These are phyloP conservation scores for Podilymbus podiceps DNA, from an alignment of 2,113 vertebrate genomes.

Conservation along the genomic window DNA sequence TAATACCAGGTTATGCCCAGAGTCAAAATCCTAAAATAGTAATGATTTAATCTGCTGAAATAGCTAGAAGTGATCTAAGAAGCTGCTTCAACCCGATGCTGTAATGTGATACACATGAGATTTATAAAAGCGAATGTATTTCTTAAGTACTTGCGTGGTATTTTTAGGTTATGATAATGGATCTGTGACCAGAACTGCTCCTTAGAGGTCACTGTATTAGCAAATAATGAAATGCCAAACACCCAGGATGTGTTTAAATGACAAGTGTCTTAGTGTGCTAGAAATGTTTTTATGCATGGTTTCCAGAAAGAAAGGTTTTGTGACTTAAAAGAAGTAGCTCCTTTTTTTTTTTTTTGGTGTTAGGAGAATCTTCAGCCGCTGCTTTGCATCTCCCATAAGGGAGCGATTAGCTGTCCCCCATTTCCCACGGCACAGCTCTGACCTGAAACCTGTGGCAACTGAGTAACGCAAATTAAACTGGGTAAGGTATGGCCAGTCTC, in stretches of 20 bases:
- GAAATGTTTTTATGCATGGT: background rate
- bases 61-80: background rate
- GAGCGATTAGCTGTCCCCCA: accelerated
- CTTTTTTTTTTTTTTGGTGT: too few relatives aligned
- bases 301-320: background rate
- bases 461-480: background rate
- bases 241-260: background rate
- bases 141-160: background rate
- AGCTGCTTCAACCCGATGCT: background rate
- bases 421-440: background rate
- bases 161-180: slow-evolving; percentile 6
- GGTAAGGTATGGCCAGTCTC: background rate
- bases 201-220: background rate
- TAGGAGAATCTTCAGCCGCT: background rate
- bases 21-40: slow-evolving; percentile 29
- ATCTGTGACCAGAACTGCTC: background rate
- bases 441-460: background rate
- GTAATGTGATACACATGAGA: background rate
- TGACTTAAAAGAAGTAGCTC: background rate
- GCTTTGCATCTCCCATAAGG: accelerated
- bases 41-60: background rate
- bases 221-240: background rate
- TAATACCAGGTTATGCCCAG: background rate
- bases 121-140: background rate
- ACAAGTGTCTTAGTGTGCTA: background rate